These are phyloP conservation scores for Cordilura impudica DNA, from an alignment of 2,888 invertebrate species.

Conservation along the genomic window DNA sequence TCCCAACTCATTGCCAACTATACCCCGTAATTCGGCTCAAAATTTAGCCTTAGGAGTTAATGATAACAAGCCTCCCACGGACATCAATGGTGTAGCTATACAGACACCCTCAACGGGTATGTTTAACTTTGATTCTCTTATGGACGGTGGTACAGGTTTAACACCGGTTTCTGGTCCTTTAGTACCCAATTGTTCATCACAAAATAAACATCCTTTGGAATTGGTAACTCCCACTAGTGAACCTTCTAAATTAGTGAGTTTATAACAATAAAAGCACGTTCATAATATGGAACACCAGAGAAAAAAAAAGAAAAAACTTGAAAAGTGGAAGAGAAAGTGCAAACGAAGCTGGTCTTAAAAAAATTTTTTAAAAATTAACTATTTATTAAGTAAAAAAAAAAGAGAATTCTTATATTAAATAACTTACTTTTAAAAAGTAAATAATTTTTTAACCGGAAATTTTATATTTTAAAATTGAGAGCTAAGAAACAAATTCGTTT, in stretches of 20 bases:
- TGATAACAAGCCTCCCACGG: constrained; percentile 78
- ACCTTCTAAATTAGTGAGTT: constrained; percentile 89
- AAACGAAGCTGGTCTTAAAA: constrained; percentile 63
- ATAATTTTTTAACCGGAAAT: constrained; percentile 38
- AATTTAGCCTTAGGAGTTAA: constrained; percentile 66
- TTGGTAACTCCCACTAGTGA: constrained; percentile 85
- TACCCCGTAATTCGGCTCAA: constrained; percentile 81
- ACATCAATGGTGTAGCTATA: constrained; percentile 89
- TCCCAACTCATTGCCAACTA: constrained; percentile 85
- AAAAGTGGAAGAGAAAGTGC: constrained; percentile 53
- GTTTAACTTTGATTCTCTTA: constrained; percentile 94
- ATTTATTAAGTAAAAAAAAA: constrained; percentile 32
- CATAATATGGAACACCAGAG: background rate
- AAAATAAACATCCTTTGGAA: constrained; percentile 86
- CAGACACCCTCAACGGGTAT: constrained; percentile 92
- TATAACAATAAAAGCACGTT: constrained; percentile 81
- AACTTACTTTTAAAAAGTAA: constrained; percentile 57
- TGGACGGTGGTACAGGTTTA: constrained; percentile 95
- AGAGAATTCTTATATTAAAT: constrained; percentile 43
- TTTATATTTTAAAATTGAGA: constrained; percentile 43
- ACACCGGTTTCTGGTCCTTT: constrained; percentile 89
- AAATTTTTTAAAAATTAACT: constrained; percentile 36
- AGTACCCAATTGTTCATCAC: constrained; percentile 84
- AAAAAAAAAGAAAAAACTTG: constrained; percentile 45
- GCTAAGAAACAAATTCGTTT: constrained; percentile 5